Percentiles rank a stretch among this genome's conserved stretches.
Conservation (phyloP, 2,113 vertebrate species). For the Odontophorus gujanensis region DNA sequence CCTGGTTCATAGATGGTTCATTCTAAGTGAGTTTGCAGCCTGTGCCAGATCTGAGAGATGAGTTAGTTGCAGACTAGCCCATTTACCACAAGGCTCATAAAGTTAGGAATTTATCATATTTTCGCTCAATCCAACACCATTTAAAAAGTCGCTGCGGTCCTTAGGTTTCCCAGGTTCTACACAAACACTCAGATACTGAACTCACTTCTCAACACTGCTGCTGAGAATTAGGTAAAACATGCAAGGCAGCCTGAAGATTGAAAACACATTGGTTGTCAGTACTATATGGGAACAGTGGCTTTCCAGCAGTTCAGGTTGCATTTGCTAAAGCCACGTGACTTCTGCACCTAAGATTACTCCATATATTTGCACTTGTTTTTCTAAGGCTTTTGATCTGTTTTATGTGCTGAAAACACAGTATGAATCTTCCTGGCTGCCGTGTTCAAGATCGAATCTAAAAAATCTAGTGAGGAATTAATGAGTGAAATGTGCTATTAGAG, state of each 20-base stretch:
- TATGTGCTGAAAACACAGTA: background rate
- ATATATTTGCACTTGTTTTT: background rate
- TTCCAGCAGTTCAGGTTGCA: background rate
- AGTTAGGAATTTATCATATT: background rate
- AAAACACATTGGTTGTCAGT: background rate
- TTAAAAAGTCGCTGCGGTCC: background rate
- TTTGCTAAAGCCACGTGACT: background rate
- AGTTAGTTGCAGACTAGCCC: background rate
- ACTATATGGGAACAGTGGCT: background rate
- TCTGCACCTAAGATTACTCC: background rate
- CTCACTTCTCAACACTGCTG: background rate
- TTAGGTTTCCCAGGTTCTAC: background rate
- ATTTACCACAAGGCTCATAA: background rate
- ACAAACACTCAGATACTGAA: background rate
- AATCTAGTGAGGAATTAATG: background rate
- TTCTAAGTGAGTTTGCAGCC: background rate
- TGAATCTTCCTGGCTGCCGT: background rate
- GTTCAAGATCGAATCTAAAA: background rate
- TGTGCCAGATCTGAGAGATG: rapidly evolving
- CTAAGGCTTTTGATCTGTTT: background rate
- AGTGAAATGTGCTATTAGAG: background rate
- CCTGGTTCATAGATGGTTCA: no score
- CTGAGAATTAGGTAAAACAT: background rate
- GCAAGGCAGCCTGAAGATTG: background rate
- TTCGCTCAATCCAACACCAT: background rate